Evolutionary conservation across 2,797 vertebrate genomes (phyloP).

Genomic region (Euthynnus affinis): DNA sequence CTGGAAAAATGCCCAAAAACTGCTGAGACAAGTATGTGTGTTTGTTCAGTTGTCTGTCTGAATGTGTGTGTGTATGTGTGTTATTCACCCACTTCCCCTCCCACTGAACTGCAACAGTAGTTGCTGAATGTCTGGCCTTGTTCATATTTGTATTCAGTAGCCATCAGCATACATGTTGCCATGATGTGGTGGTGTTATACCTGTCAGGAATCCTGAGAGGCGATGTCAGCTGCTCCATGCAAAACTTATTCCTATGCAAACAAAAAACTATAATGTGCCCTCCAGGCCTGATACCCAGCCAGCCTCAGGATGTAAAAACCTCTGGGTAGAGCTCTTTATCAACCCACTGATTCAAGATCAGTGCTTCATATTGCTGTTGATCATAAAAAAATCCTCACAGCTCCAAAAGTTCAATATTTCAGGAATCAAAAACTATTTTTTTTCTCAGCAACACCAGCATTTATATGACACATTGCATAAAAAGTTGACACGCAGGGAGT

Average conservation of each 20-base stretch:
- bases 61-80: constrained; percentile 21
- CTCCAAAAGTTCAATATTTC: neutral
- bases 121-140: constrained; percentile 60
- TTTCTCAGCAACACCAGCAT: neutral
- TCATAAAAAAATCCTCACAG: neutral
- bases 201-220: constrained; percentile 52
- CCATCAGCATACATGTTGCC: constrained; percentile 66
- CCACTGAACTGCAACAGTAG: constrained; percentile 49
- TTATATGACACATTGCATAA: neutral
- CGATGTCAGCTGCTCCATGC: constrained; percentile 58
- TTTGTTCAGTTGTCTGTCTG: constrained; percentile 27
- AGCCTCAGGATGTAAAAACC: constrained; percentile 29
- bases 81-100: constrained; percentile 38
- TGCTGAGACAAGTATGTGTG: constrained; percentile 68
- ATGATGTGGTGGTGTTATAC: constrained; percentile 56
- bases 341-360: constrained; percentile 33
- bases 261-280: constrained; percentile 37
- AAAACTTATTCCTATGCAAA: constrained; percentile 78
- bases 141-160: constrained; percentile 50
- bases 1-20: constrained; percentile 77
- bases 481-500: neutral
- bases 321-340: constrained; percentile 2
- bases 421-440: neutral
- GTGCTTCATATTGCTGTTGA: neutral
- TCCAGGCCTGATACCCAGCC: constrained; percentile 22